These are phyloP conservation scores for Drosophila stalkeri DNA, from an alignment of 2,888 invertebrate genomes.

Conservation along the genomic window DNA sequence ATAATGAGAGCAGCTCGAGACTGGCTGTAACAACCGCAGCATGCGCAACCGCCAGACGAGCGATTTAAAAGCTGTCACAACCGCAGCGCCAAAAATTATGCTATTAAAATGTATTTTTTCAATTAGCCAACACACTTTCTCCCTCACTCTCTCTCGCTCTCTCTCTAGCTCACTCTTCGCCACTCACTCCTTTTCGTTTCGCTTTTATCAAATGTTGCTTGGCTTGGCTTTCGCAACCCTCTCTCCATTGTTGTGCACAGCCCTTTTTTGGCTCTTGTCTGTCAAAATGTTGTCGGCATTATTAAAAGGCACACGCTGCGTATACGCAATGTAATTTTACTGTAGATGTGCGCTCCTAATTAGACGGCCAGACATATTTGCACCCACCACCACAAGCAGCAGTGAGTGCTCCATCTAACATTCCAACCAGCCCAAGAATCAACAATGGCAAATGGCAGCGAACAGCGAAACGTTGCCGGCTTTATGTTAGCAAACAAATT, in stretches of 20 bases:
- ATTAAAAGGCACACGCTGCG: constrained; percentile 58
- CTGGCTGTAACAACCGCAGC: constrained; percentile 27
- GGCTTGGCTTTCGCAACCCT: constrained; percentile 3
- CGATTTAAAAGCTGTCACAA: constrained; percentile 29
- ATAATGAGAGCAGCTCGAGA: constrained; percentile 3
- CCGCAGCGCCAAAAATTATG: constrained; percentile 62
- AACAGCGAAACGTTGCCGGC: constrained; percentile 33
- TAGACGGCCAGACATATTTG: constrained; percentile 64
- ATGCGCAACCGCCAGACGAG: constrained; percentile 12
- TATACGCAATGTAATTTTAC: constrained; percentile 54
- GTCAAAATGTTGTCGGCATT: constrained; percentile 57
- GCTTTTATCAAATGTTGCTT: constrained; percentile 1
- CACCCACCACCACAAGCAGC: not conserved
- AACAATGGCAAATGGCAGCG: constrained; percentile 47
- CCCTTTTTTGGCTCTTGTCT: constrained; percentile 33
- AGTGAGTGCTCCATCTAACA: not conserved
- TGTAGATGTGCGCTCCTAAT: constrained; percentile 58
- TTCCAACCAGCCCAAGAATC: constrained; percentile 35
- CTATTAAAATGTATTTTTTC: constrained; percentile 70
- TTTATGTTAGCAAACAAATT: constrained; percentile 66
- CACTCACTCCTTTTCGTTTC: not conserved
- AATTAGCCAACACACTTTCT: constrained; percentile 52
- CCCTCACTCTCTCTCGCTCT: not conserved
- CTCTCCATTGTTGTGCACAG: constrained; percentile 5
- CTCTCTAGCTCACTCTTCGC: not conserved